Conservation (phyloP, 2,113 vertebrate genomes). For the Lates calcarifer region DNA sequence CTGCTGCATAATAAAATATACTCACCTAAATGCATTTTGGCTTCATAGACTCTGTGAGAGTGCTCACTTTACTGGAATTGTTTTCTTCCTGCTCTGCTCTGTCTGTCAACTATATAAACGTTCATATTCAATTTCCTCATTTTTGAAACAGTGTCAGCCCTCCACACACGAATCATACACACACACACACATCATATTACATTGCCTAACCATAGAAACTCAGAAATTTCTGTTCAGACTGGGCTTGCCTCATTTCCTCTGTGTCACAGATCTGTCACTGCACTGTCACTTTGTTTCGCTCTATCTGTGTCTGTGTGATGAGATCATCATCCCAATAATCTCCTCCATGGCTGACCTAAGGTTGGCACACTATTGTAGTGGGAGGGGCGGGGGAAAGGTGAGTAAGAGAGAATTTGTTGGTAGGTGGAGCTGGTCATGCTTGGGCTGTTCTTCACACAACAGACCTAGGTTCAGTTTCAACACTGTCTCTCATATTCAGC, state of each 20-base stretch:
- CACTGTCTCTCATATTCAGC: constrained; percentile 35
- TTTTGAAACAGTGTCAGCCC: constrained; percentile 1
- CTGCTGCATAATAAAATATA: constrained; percentile 6
- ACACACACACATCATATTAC: not conserved
- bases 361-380: not conserved
- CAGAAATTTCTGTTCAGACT: constrained; percentile 7
- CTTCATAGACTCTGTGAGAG: not conserved
- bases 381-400: constrained; percentile 44
- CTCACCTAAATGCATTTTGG: constrained; percentile 3
- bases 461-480: constrained; percentile 35
- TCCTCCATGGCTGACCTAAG: constrained; percentile 44
- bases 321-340: constrained; percentile 33
- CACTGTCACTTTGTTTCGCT: not conserved
- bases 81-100: not conserved
- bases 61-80: not conserved
- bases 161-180: not conserved
- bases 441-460: constrained; percentile 28
- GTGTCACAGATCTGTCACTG: constrained; percentile 44
- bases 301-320: constrained; percentile 25
- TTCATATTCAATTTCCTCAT: constrained; percentile 22
- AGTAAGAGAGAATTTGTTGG: constrained; percentile 24
- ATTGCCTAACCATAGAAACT: constrained; percentile 32
- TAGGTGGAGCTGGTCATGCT: constrained; percentile 32
- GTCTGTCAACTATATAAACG: not conserved
- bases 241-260: constrained; percentile 23